A percentile compares a stretch with the other conserved stretches of the same genome.
These are phyloP conservation scores for Phacellophora camtschatica DNA, from an alignment of 30 jellyfish, hydroid and myxozoan species.

Conservation along the genomic window DNA sequence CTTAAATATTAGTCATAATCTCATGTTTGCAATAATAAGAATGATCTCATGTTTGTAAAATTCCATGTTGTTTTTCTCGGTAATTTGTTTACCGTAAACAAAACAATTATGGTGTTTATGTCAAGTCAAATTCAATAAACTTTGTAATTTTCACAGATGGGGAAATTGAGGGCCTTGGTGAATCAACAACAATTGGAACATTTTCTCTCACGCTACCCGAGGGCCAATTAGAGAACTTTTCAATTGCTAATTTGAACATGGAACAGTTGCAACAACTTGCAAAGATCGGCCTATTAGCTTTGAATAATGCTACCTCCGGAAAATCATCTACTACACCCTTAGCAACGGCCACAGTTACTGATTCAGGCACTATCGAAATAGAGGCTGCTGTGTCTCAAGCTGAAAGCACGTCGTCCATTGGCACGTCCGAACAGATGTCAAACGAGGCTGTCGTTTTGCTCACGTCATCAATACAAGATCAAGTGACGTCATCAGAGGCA, in stretches of 20 bases:
- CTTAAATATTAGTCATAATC: too few relatives aligned
- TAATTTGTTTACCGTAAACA: too few relatives aligned
- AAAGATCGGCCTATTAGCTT: slow-evolving; percentile 86
- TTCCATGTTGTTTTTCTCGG: too few relatives aligned
- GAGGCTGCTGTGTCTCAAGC: slow-evolving; percentile 64
- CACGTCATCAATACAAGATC: slow-evolving; percentile 61
- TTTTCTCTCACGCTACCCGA: slow-evolving; percentile 85
- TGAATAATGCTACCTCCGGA: slow-evolving; percentile 86
- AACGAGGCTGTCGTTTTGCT: slow-evolving; percentile 62
- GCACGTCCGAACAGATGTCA: slow-evolving; percentile 47
- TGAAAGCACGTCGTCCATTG: slow-evolving; percentile 64
- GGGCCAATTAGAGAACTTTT: slow-evolving; percentile 86
- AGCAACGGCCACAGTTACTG: slow-evolving; percentile 74
- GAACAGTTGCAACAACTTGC: slow-evolving; percentile 97
- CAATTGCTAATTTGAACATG: slow-evolving; percentile 84
- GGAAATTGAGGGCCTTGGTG: slow-evolving; percentile 47
- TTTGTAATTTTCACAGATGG: not conserved
- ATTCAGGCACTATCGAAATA: slow-evolving; percentile 50
- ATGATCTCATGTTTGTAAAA: too few relatives aligned
- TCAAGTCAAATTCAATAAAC: too few relatives aligned
- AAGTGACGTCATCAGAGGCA: slow-evolving; percentile 66
- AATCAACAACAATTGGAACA: slow-evolving; percentile 66
- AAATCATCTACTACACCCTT: slow-evolving; percentile 40
- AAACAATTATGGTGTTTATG: too few relatives aligned
- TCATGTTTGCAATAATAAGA: too few relatives aligned